Conservation (phyloP, 2,888 invertebrate species). For the Zelleria hepariella region DNA sequence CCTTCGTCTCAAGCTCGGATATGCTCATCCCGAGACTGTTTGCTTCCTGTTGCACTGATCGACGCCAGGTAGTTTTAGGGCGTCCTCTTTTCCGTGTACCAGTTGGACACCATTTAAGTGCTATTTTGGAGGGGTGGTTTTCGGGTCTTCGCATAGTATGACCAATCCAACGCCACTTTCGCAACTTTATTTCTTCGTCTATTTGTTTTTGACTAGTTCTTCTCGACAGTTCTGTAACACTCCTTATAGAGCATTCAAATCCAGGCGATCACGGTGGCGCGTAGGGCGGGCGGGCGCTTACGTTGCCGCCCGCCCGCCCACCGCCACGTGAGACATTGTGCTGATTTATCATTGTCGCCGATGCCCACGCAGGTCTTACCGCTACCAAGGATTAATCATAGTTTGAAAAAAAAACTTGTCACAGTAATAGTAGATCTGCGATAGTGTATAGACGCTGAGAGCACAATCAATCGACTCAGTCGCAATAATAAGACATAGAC, state of each 20-base stretch:
- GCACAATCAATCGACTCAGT: neutral
- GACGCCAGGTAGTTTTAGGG: no score
- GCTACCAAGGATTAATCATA: neutral
- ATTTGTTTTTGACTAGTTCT: neutral
- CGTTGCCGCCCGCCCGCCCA: neutral
- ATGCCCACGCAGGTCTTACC: slow-evolving; percentile 36
- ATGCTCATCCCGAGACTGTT: no score
- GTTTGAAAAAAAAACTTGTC: neutral
- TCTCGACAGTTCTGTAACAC: neutral
- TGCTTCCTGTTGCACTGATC: no score
- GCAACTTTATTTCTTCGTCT: no score
- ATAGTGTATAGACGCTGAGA: neutral
- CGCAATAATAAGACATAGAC: neutral
- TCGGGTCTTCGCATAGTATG: no score
- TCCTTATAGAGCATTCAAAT: neutral
- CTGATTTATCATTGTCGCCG: slow-evolving; percentile 59
- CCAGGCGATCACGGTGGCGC: neutral
- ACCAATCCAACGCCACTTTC: no score
- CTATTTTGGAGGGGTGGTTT: no score
- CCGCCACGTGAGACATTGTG: slow-evolving; percentile 13
- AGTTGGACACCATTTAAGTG: no score
- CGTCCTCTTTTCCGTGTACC: no score
- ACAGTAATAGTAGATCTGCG: neutral
- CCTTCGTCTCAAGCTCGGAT: no score
- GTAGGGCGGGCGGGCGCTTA: neutral